Percentiles rank a stretch among this genome's conserved stretches.
phyloP scores from a whole-genome alignment of 1,140 invertebrate species.

The Sesamia nonagrioides region DNA sequence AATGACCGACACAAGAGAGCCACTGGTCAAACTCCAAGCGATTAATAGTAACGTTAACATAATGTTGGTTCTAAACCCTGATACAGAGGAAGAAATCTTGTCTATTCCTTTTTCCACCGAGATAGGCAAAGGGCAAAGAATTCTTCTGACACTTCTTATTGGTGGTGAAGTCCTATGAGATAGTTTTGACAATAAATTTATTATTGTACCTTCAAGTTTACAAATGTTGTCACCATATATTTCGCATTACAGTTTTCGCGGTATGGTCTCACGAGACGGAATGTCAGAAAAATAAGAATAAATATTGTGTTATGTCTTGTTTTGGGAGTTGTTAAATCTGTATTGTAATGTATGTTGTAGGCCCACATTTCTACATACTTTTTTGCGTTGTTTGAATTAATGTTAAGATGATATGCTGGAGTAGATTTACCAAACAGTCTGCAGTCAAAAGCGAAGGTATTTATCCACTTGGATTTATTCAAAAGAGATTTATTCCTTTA shows the following conservation, averaged over 20 bases:
- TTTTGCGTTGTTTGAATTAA: too few relatives aligned
- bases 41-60: too few relatives aligned
- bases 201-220: slow-evolving; percentile 37
- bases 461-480: too few relatives aligned
- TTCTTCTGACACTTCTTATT: slow-evolving; percentile 47
- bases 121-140: slow-evolving; percentile 29
- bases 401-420: too few relatives aligned
- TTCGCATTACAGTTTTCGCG: slow-evolving; percentile 37
- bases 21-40: neutral
- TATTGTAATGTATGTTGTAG: neutral
- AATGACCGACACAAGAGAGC: too few relatives aligned
- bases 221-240: slow-evolving; percentile 21
- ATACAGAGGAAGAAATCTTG: slow-evolving; percentile 23
- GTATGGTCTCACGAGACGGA: slow-evolving; percentile 5
- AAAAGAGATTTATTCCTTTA: too few relatives aligned
- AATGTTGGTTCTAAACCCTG: neutral
- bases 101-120: slow-evolving; percentile 38
- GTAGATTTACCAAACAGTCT: too few relatives aligned
- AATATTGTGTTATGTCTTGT: neutral
- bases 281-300: slow-evolving; percentile 26
- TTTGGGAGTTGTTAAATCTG: neutral
- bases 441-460: too few relatives aligned
- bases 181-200: slow-evolving; percentile 50
- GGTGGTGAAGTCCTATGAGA: slow-evolving; percentile 10
- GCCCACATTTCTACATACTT: neutral